Evolutionary conservation across 2,797 vertebrate genomes (phyloP).

Genomic region (Antennarius maculatus): DNA sequence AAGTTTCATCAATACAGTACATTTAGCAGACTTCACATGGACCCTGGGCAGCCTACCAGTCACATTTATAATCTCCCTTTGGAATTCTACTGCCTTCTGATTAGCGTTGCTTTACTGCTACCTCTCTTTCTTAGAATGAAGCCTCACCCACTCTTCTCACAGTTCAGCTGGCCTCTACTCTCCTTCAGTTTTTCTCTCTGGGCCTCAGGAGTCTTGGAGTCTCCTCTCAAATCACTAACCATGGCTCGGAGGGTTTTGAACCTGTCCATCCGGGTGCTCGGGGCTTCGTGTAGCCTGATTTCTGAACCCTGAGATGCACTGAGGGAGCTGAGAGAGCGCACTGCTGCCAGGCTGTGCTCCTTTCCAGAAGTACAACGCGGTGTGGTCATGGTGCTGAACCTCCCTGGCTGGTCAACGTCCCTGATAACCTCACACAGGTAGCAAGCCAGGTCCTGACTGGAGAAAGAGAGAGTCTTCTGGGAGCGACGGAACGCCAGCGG

Average conservation of each 20-base stretch:
- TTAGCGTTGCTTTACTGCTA: constrained; percentile 43
- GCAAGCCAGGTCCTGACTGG: constrained; percentile 80
- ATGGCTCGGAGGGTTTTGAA: constrained; percentile 83
- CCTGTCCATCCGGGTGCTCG: constrained; percentile 83
- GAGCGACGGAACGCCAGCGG: constrained; percentile 75
- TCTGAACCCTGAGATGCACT: constrained; percentile 74
- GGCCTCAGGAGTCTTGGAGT: constrained; percentile 57
- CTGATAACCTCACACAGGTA: constrained; percentile 84
- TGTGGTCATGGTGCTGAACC: constrained; percentile 77
- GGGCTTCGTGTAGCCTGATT: constrained; percentile 59
- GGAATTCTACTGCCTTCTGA: constrained; percentile 55
- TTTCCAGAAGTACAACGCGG: constrained; percentile 78
- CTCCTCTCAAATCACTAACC: constrained; percentile 77
- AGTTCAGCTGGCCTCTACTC: constrained; percentile 72
- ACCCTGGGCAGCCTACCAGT: constrained; percentile 51
- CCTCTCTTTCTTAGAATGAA: constrained; percentile 26
- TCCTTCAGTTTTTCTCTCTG: constrained; percentile 74
- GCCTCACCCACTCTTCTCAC: constrained; percentile 74
- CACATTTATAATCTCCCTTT: constrained; percentile 71
- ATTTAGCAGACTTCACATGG: constrained; percentile 71
- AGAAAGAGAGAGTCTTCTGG: constrained; percentile 76
- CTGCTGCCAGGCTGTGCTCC: constrained; percentile 78
- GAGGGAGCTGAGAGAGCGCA: constrained; percentile 85
- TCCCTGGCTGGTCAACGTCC: constrained; percentile 75
- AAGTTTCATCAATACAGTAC: constrained; percentile 75